Evolutionary conservation across 37 sponge, comb jelly and placozoan genomes (phyloP), one percentile per base, ranked within the genome.

Genomic region (Theonella swinhoei): DNA sequence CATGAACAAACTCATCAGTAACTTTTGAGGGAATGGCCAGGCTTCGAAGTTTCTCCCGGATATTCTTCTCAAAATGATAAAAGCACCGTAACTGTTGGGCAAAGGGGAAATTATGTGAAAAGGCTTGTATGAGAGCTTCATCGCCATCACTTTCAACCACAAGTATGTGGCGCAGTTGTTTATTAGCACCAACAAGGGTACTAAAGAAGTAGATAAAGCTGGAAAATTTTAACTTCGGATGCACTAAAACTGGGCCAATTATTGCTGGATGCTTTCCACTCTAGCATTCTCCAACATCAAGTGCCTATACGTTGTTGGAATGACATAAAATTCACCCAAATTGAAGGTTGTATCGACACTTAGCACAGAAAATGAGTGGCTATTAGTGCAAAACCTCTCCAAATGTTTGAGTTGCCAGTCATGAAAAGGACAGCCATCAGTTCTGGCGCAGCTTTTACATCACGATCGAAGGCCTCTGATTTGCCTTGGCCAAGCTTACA

Each of bases 381-480:
- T 40, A 37, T 86, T 30, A 20, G 80, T 85, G 23, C 26, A 36
- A 29, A 86, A 86, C 22, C 80, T 73, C 39, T 35, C 58, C 35
- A 86, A 35, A 41, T 86, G 80, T 32, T 63, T 31, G 5, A 86
- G 3, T 33, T 86, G 87, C 80, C 80, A 79, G 25, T 86, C 87
- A 37, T 2, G 29, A 62, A 78, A 60, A 86, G 36, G 40, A 86
- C 80, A 72, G 38, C 72, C 68, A 64, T 64, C 1, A 80, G 87
- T 30, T 86, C 80, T 62, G 87, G 87, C 29, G 87, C 87, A 58
- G 80, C 87, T 40, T 79, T 79, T 2, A 86, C 80, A 72, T 86
- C 87, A 9, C 54, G 80, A 1, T 79, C 80, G 43, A 86, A 86
- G 3, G 54, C 66, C 2, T 86, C 80, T 5, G 14, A 3, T 8